Conservation (phyloP, 2,888 invertebrate genomes). For the Hoplodrina ambigua region DNA sequence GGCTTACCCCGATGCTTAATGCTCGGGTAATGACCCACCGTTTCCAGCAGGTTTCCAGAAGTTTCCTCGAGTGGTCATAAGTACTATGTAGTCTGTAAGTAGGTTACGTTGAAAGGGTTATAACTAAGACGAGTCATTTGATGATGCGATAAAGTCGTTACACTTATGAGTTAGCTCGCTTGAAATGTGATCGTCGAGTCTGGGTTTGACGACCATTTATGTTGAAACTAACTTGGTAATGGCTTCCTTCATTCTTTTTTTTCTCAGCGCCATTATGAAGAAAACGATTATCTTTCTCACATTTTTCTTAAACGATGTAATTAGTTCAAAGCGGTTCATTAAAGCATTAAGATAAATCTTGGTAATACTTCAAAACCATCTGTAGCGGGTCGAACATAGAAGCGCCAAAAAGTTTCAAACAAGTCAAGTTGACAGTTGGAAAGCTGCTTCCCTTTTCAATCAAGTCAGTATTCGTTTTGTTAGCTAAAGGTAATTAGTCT, state of each 20-base stretch:
- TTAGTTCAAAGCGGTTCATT: slow-evolving; percentile 32
- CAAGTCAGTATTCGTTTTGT: slow-evolving; percentile 53
- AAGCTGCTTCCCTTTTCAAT: slow-evolving; percentile 52
- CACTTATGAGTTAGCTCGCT: slow-evolving; percentile 35
- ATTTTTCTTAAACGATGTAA: slow-evolving; percentile 21
- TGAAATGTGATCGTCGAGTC: slow-evolving; percentile 29
- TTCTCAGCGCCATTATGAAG: slow-evolving; percentile 36
- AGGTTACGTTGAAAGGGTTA: slow-evolving; percentile 56
- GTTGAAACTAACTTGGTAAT: slow-evolving; percentile 32
- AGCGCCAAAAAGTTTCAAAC: slow-evolving; percentile 33
- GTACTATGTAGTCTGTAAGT: slow-evolving; percentile 45
- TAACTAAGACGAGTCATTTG: slow-evolving; percentile 45
- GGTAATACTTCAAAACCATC: slow-evolving; percentile 29
- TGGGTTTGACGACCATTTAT: slow-evolving; percentile 51
- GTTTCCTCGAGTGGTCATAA: slow-evolving; percentile 59
- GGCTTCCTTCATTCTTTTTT: slow-evolving; percentile 20
- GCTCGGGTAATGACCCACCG: slow-evolving; percentile 84
- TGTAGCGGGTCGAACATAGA: slow-evolving; percentile 14
- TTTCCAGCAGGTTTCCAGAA: slow-evolving; percentile 74
- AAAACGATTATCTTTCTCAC: slow-evolving; percentile 27
- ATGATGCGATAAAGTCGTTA: slow-evolving; percentile 48
- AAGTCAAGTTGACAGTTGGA: slow-evolving; percentile 34
- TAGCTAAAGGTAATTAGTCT: slow-evolving; percentile 61
- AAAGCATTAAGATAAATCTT: slow-evolving; percentile 41
- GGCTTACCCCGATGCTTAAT: slow-evolving; percentile 79